A percentile compares a stretch with the other conserved stretches of the same genome.
Evolutionary conservation across 1,140 invertebrate genomes (phyloP).

Genomic region (Eriosoma lanigerum): DNA sequence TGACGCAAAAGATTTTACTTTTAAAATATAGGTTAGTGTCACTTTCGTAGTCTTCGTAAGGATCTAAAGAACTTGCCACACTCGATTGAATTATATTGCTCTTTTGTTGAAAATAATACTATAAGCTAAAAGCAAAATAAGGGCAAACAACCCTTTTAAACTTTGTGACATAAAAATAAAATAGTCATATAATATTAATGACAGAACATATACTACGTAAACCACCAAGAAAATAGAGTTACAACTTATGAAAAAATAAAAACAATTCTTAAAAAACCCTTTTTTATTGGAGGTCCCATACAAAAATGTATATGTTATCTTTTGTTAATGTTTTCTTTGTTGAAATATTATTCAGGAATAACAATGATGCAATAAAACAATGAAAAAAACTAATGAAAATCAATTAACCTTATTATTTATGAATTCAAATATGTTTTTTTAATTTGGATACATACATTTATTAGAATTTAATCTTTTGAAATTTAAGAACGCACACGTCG

Average conservation of each 20-base stretch:
- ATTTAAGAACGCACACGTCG: neutral
- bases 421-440: too few species aligned
- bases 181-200: neutral
- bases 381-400: too few species aligned
- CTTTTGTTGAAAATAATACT: slow-evolving; percentile 6
- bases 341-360: too few species aligned
- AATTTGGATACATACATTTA: too few species aligned
- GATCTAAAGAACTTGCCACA: neutral
- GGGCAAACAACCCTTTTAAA: neutral
- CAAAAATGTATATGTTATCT: too few species aligned
- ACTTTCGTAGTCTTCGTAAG: neutral
- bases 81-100: neutral
- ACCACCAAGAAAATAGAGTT: too few species aligned
- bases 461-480: neutral
- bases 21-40: neutral
- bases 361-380: too few species aligned
- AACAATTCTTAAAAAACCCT: too few species aligned
- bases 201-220: neutral
- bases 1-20: neutral
- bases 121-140: neutral
- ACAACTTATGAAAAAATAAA: too few species aligned
- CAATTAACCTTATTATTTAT: too few species aligned
- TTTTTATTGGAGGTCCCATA: too few species aligned
- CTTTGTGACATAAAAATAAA: neutral
- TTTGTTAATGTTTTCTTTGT: neutral